These are phyloP conservation scores for Isotomurus palustris DNA, from an alignment of 2,888 invertebrate genomes.

Conservation along the genomic window DNA sequence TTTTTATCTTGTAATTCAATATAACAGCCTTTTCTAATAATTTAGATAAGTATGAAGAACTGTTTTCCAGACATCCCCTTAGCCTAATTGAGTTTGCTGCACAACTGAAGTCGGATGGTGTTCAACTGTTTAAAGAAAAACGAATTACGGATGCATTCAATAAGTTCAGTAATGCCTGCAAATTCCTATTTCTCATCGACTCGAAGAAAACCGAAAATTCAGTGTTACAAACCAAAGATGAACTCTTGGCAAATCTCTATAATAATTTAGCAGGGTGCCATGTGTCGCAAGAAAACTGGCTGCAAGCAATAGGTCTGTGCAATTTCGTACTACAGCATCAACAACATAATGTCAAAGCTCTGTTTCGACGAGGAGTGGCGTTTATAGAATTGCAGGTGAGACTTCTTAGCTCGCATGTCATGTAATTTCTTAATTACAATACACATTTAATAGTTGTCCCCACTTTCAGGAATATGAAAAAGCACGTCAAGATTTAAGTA, in stretches of 20 bases:
- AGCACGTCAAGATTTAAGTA: slow-evolving; percentile 57
- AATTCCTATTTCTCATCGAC: slow-evolving; percentile 59
- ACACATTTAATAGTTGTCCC: not conserved
- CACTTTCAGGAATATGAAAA: slow-evolving; percentile 47
- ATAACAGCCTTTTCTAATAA: not conserved
- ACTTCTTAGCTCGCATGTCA: no score
- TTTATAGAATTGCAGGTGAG: slow-evolving; percentile 49
- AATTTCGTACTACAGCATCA: slow-evolving; percentile 52
- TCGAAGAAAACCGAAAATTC: slow-evolving; percentile 56
- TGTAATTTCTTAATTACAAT: not conserved
- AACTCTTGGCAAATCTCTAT: slow-evolving; percentile 64
- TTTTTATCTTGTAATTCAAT: no score
- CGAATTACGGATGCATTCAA: slow-evolving; percentile 65
- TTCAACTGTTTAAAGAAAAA: slow-evolving; percentile 61
- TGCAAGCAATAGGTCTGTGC: slow-evolving; percentile 62
- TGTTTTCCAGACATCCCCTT: no score
- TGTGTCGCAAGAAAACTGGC: slow-evolving; percentile 62
- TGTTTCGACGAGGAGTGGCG: slow-evolving; percentile 55
- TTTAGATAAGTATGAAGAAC: slow-evolving; percentile 17
- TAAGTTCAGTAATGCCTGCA: slow-evolving; percentile 68
- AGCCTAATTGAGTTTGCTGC: slow-evolving; percentile 19
- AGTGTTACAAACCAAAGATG: slow-evolving; percentile 54
- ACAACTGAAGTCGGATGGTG: slow-evolving; percentile 49
- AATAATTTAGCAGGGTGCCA: slow-evolving; percentile 81
- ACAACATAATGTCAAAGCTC: slow-evolving; percentile 53